Evolutionary conservation across 2,113 vertebrate genomes (phyloP), one percentile per base, ranked within the genome.

Genomic region (Brienomyrus longianalis): DNA sequence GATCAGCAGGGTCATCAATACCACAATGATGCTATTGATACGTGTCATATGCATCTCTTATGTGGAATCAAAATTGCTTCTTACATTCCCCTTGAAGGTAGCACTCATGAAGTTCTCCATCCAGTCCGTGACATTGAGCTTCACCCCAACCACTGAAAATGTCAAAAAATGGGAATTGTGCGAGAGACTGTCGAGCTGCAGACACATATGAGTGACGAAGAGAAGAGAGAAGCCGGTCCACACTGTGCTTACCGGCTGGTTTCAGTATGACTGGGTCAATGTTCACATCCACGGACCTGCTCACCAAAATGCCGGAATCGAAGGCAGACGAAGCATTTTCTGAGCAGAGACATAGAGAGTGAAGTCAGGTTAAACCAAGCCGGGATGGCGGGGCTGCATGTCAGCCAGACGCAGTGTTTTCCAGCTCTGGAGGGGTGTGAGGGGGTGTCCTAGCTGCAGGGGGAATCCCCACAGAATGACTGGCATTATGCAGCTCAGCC

Each of bases 81-180:
- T 98, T 95, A 99, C 98, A 92, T 97, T 95, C 89, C 94, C 94
- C 91, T 95, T 97, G 92, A 95, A 95, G 43, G 97, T 97, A 90
- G 95, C 95, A 94, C 94, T 98, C 92, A 97, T 97, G 94, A 99
- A 99, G 94, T 95, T 97, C 31, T 95, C 92, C 97, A 98, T 98
- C 98, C 97, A 99, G 62, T 90, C 94, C 85, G 27, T 93, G 91
- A 97, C 91, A 89, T 98, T 97, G 95, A 99, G 95, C 96, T 97
- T 98, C 92, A 99, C 96, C 90, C 98, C 98, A 88, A 98, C 97
- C 95, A 99, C 98, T 99, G 94, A 87, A 95, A 96, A 92, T 85
- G 62, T 70, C 19, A 90, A 94, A 92, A 93, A 70, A 93, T 0
- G 9, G 15, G 50, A 92, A 87, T 23, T 92, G 92, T 92, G 1